These are phyloP conservation scores for Emberiza fucata DNA, from an alignment of 2,113 vertebrate species.

Conservation along the genomic window DNA sequence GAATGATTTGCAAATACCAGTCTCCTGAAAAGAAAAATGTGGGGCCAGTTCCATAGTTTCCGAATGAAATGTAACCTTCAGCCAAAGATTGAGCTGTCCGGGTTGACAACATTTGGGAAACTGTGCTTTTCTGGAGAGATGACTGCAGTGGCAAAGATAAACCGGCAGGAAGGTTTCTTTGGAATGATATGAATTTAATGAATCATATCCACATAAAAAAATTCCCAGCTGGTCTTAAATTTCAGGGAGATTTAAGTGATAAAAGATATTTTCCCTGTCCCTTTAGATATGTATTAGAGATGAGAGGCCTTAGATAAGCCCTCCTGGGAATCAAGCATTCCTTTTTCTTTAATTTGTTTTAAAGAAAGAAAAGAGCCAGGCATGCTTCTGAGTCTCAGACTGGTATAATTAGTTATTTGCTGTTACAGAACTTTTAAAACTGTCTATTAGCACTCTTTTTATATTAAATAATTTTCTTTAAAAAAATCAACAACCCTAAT, in stretches of 20 bases:
- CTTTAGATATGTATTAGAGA: constrained; percentile 78
- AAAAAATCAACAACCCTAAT: not conserved
- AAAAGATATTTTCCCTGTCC: constrained; percentile 78
- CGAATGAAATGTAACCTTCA: constrained; percentile 61
- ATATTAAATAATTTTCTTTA: constrained; percentile 21
- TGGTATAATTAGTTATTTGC: constrained; percentile 69
- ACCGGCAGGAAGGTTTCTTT: constrained; percentile 81
- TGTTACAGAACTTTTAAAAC: constrained; percentile 58
- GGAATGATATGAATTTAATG: constrained; percentile 82
- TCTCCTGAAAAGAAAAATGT: constrained; percentile 57
- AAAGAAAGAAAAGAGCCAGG: constrained; percentile 57
- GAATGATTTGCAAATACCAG: constrained; percentile 58
- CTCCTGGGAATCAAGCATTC: constrained; percentile 73
- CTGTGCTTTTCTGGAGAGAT: constrained; percentile 67
- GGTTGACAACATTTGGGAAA: constrained; percentile 73
- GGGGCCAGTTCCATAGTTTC: constrained; percentile 53
- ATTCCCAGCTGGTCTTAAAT: constrained; percentile 84
- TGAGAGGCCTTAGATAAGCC: constrained; percentile 69
- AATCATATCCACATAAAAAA: constrained; percentile 78
- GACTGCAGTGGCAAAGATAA: constrained; percentile 77
- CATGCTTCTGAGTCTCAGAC: constrained; percentile 48
- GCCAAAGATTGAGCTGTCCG: constrained; percentile 67
- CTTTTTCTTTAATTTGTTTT: constrained; percentile 77
- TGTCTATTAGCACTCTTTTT: constrained; percentile 45
- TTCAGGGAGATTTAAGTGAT: constrained; percentile 84